These are phyloP conservation scores for Chrysomela aeneicollis DNA, from an alignment of 2,888 invertebrate genomes.

Conservation along the genomic window DNA sequence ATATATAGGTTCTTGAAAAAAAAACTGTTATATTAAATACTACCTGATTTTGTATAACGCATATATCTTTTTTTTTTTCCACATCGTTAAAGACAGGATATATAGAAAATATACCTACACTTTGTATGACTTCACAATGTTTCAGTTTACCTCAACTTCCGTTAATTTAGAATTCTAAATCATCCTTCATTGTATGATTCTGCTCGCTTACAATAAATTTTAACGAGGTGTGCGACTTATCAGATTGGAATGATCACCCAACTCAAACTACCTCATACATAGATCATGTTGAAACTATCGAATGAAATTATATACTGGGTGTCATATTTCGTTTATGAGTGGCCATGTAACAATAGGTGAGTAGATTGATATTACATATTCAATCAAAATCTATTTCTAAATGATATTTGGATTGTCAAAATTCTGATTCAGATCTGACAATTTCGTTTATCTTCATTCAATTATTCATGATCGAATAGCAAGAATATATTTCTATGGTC, in stretches of 20 bases:
- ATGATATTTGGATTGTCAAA: no score
- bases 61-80: conserved; percentile 12
- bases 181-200: conserved; percentile 46
- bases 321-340: not conserved
- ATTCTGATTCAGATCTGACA: no score
- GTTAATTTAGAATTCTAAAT: conserved; percentile 48
- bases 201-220: conserved; percentile 45
- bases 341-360: no score
- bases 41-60: no score
- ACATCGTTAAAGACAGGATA: conserved; percentile 46
- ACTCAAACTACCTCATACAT: conserved; percentile 22
- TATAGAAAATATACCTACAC: conserved; percentile 37
- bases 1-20: no score
- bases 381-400: no score
- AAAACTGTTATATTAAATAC: no score
- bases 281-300: not conserved
- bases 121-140: conserved; percentile 41
- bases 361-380: no score
- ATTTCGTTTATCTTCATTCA: no score
- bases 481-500: no score
- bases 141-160: conserved; percentile 50
- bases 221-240: conserved; percentile 48
- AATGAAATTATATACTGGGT: not conserved
- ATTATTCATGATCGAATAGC: no score
- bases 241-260: conserved; percentile 45